Evolutionary conservation across 2,113 vertebrate species (phyloP).

Genomic region (Crotophaga sulcirostris): DNA sequence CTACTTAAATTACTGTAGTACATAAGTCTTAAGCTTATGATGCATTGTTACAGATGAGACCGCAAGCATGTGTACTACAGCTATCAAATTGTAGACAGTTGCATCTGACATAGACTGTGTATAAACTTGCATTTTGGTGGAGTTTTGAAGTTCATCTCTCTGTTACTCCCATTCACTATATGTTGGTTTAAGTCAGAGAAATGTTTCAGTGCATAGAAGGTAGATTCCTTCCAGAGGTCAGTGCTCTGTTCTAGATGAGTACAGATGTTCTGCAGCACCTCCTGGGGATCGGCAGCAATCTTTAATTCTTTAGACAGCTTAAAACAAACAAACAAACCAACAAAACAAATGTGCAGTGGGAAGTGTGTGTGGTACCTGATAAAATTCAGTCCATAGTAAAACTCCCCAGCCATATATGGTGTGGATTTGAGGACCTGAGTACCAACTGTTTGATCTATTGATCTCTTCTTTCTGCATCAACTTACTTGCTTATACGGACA

Average conservation of each 20-base stretch:
- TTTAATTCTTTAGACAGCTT: not conserved
- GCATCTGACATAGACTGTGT: not conserved
- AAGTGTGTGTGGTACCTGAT: not conserved
- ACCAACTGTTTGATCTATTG: not conserved
- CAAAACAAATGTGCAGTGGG: fast-evolving
- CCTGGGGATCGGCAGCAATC: not conserved
- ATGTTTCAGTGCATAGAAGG: not conserved
- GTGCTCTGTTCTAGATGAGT: not conserved
- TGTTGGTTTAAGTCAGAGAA: not conserved
- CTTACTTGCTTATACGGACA: not conserved
- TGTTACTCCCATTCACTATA: not conserved
- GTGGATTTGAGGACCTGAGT: not conserved
- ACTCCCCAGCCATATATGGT: not conserved
- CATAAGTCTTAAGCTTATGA: not conserved
- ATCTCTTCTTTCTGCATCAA: not conserved
- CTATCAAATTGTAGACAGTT: not conserved
- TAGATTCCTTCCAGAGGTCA: not conserved
- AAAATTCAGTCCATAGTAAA: not conserved
- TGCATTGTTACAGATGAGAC: not conserved
- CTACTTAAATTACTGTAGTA: not conserved
- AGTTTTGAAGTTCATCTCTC: not conserved
- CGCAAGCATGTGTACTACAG: not conserved
- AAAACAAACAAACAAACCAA: too few species aligned
- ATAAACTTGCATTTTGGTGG: not conserved
- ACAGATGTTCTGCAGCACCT: not conserved